Evolutionary conservation across 1,140 invertebrate genomes (phyloP), one percentile per base, ranked within the genome.

Genomic region (Ceratoteleas bidentatus): DNA sequence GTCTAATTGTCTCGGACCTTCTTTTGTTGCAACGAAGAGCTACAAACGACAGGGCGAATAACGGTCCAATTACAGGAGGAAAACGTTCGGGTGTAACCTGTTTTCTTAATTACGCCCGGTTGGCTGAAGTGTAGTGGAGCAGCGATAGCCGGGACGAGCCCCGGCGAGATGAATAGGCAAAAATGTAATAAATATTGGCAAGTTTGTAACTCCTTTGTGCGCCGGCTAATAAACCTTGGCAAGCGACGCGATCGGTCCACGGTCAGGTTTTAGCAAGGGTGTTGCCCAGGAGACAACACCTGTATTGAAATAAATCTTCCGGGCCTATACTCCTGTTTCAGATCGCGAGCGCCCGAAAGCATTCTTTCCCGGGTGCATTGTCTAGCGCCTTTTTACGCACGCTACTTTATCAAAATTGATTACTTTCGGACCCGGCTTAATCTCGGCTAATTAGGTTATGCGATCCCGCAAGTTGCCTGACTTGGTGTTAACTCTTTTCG

Each of bases 201-300:
- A 54, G 53, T 45, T 36, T 45, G 50, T 57, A 66, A 69, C 36
- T 60, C 50, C 62, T 64, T 80, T 62, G 56, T 68, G 11, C 6
- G 32, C 9, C 13, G 43, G 14, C 57, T 72, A 68, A 69, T 74
- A 68, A 47, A 73, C 56, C 61, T 66, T 49, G 58, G 64, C 33
- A 68, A 79, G 68, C 49, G 69, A 79, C 53, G 58, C 72, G 68
- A 72, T 76, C 52, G 79, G 79, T 66, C 73, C 73, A 76, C 43
- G 54, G 72, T 24, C 49, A 73, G 47, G 54, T 57, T 73, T 65
- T 70, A 66, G 64, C 49, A 79, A 77, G 87, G 85, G 87, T 86
- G 87, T 88, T 88, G 85, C 85, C 84, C 70, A 65, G 85, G 85
- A 80, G 84, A 88, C 82, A 80, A 84, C 84, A 87, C 85, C 87